Evolutionary conservation across 23 tunicate species (phyloP), one percentile per base, ranked within the genome.

Genomic region (Phallusia fumigata): DNA sequence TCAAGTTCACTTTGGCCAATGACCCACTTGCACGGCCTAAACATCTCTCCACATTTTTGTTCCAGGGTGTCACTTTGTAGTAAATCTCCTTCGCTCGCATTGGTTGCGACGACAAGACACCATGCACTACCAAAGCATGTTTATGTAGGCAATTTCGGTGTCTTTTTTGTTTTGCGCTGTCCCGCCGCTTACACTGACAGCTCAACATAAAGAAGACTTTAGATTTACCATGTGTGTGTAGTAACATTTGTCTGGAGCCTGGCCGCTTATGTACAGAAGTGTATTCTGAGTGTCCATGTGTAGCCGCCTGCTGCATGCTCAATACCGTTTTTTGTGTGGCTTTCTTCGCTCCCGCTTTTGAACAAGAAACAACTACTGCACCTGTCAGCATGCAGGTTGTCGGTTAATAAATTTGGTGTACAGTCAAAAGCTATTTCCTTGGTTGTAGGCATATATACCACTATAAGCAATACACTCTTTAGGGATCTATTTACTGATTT

Each of bases 231-330:
- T 58, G 69, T 58, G 69, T 58, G 16, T 58, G 69, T 58, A 58
- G 69, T 24, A 16, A 6, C 1, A 6, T 58, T 24, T 21, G 26
- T 22, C 28, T 1, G 28, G 69, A 16, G 69, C 69, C 28, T 24
- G 69, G 28, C 69, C 69, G 69, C 69, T 58, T 11, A 16, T 58
- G 69, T 58, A 58, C 69, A 58, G 26, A 58, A 58, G 3, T 58
- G 69, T 58, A 58, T 21, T 58, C 28, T 58, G 16, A 58, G 26
- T 58, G 69, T 58, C 28, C 69, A 21, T 21, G 69, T 58, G 69
- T 58, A 58, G 69, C 69, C 28, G 69, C 69, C 28, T 58, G 69
- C 69, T 58, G 69, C 69, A 58, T 58, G 69, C 26, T 58, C 28
- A 6, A 21, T 58, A 58, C 69, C 16, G 28, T 58, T 40, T n/a